A percentile compares a stretch with the other conserved stretches of the same genome.
phyloP scores from a whole-genome alignment of 2,113 vertebrate genomes.

The Halcyon malimbica region DNA sequence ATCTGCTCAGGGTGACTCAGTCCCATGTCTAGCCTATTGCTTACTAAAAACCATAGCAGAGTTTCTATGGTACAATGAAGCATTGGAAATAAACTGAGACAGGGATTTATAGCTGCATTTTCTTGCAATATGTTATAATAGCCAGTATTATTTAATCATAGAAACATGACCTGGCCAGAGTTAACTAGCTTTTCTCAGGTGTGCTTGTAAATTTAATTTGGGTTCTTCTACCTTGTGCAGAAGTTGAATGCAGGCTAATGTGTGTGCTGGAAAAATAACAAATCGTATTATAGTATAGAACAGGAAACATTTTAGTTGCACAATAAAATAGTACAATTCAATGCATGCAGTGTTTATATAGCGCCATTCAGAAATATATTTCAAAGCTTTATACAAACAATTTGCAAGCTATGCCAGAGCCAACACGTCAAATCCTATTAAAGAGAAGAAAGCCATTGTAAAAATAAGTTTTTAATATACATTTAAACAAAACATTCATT shows the following conservation, averaged over 20 bases:
- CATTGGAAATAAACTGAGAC: neutral
- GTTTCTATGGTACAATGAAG: neutral
- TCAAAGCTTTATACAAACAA: slow-evolving; percentile 32
- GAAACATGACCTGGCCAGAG: slow-evolving; percentile 14
- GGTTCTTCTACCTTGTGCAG: neutral
- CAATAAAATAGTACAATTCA: neutral
- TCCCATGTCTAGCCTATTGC: neutral
- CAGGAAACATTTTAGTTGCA: slow-evolving; percentile 9
- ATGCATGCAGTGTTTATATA: neutral
- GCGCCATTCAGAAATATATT: neutral
- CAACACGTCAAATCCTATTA: neutral
- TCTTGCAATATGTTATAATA: neutral
- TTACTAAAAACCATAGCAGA: neutral
- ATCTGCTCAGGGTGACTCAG: neutral
- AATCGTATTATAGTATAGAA: neutral
- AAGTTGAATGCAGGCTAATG: neutral
- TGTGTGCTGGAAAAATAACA: slow-evolving; percentile 40
- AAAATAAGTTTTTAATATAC: neutral
- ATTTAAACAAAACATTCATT: neutral
- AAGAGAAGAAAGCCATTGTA: slow-evolving; percentile 21
- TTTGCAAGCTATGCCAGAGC: neutral
- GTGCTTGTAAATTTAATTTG: slow-evolving; percentile 35
- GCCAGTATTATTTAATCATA: slow-evolving; percentile 12
- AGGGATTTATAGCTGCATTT: slow-evolving; percentile 4
- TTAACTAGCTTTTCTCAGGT: slow-evolving; percentile 27